These are phyloP conservation scores for Accipiter cooperii DNA, from an alignment of 2,113 vertebrate genomes.

Conservation along the genomic window DNA sequence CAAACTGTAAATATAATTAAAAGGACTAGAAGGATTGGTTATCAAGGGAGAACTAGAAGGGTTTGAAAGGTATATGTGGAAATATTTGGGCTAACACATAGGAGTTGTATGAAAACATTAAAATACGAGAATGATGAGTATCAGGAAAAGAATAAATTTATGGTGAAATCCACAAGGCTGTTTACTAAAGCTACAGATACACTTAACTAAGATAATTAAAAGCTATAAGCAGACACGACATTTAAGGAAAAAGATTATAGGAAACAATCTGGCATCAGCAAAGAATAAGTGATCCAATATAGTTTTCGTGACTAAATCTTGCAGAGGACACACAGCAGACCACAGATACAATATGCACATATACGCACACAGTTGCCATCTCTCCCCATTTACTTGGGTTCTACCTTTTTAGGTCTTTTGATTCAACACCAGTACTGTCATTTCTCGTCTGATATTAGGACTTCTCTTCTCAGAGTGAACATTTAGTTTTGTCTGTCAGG, in stretches of 20 bases:
- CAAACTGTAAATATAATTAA: neutral
- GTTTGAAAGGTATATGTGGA: conserved; percentile 13
- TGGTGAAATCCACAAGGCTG: neutral
- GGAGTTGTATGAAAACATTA: neutral
- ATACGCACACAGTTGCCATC: too few species aligned
- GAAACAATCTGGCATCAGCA: neutral
- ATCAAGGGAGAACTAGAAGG: neutral
- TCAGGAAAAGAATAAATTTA: neutral
- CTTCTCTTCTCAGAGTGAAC: neutral
- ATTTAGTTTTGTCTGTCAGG: neutral
- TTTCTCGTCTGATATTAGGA: neutral
- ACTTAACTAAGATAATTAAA: neutral
- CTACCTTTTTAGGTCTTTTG: neutral
- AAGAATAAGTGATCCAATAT: neutral
- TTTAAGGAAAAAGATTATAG: neutral
- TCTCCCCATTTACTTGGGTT: neutral
- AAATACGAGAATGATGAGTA: neutral
- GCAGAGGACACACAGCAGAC: neutral
- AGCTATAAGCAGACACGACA: neutral
- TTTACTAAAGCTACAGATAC: neutral
- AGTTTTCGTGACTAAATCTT: neutral
- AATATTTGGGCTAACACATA: conserved; percentile 24
- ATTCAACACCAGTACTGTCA: neutral
- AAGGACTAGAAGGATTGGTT: neutral
- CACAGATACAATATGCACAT: fast-evolving